These are phyloP conservation scores for Macrotrachela quadricornifera DNA, from an alignment of 1,140 invertebrate species.

Conservation along the genomic window DNA sequence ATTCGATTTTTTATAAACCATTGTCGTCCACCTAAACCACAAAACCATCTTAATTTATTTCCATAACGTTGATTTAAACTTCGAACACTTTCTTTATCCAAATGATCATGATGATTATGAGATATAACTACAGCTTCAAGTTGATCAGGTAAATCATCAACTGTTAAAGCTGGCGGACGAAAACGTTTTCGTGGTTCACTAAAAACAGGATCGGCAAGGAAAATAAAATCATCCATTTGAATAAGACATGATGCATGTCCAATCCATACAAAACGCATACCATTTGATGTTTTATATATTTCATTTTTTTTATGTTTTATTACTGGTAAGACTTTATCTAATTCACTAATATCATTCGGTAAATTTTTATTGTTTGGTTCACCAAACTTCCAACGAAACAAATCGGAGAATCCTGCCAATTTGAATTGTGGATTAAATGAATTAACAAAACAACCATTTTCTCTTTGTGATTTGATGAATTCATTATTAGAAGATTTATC, in stretches of 20 bases:
- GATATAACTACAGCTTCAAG: constrained; percentile 35
- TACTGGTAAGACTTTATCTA: too few relatives aligned
- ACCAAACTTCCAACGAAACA: too few relatives aligned
- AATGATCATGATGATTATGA: constrained; percentile 37
- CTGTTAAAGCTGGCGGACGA: constrained; percentile 26
- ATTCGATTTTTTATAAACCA: constrained; percentile 11
- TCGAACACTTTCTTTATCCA: constrained; percentile 28
- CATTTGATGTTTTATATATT: too few relatives aligned
- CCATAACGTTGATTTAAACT: constrained; percentile 17
- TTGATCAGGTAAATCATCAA: constrained; percentile 31
- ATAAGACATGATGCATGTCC: constrained; percentile 32
- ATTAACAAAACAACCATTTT: too few relatives aligned
- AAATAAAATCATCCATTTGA: constrained; percentile 28
- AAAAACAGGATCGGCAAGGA: constrained; percentile 31
- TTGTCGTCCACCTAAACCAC: constrained; percentile 33
- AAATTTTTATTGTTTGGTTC: too few relatives aligned
- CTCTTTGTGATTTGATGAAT: too few relatives aligned
- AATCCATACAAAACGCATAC: constrained; percentile 28
- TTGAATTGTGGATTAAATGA: too few relatives aligned
- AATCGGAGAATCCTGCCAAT: too few relatives aligned
- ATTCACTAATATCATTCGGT: too few relatives aligned
- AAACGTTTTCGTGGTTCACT: constrained; percentile 23
- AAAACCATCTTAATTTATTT: constrained; percentile 17
- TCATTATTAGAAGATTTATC: too few relatives aligned
- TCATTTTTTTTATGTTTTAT: too few relatives aligned